A percentile compares a stretch with the other conserved stretches of the same genome.
Conservation (phyloP, 2,797 vertebrate species). For the Anniella stebbinsi region DNA sequence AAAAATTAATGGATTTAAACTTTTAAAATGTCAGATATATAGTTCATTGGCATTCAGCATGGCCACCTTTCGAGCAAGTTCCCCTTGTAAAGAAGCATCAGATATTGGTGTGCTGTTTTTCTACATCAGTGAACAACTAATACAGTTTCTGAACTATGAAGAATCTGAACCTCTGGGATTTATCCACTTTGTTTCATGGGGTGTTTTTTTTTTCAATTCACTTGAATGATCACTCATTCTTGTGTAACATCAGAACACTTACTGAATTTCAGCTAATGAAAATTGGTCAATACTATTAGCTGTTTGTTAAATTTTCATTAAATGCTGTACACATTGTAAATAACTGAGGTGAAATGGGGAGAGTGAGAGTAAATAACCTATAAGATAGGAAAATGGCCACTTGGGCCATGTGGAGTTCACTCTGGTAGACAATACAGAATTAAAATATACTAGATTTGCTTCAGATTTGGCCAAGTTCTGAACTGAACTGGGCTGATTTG, state of each 20-base stretch:
- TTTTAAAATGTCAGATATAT: neutral
- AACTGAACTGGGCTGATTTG: no score
- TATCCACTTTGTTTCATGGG: neutral
- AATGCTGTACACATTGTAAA: neutral
- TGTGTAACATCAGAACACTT: neutral
- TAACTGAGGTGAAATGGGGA: neutral
- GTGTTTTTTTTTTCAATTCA: slow-evolving; percentile 17
- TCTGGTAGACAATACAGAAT: neutral
- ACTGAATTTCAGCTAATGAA: neutral
- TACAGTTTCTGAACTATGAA: neutral
- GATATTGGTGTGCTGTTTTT: neutral
- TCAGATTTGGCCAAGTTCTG: no score
- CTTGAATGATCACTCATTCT: neutral
- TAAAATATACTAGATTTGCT: neutral
- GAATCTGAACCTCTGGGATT: neutral
- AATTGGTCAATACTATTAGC: neutral
- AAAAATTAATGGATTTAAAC: neutral
- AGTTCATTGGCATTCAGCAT: neutral
- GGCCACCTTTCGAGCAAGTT: neutral
- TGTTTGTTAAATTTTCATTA: neutral
- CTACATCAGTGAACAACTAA: neutral
- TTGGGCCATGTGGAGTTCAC: neutral
- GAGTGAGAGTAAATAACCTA: neutral
- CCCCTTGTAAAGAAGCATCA: neutral
- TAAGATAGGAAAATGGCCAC: neutral